Base-by-base conservation (phyloP, 37 sponge, comb jelly and placozoan genomes). In the Diacarnus erythraeanus region DNA sequence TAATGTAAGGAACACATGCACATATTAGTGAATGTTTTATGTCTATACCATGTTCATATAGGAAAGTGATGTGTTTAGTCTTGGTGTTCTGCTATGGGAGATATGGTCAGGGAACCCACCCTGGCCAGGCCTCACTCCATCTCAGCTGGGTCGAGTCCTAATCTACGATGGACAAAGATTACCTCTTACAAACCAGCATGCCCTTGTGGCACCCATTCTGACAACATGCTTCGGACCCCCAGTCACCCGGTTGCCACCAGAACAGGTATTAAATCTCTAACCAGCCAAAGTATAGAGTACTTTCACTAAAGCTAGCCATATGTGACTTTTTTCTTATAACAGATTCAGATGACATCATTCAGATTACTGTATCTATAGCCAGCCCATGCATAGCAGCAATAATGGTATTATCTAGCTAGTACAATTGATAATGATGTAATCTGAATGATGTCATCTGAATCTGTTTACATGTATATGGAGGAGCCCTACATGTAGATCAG, bases 61-160 rank as follows among this genome's bases (percentile, higher is more conserved):
- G 83, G 83, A 54, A n/a, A 44, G 59, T 65, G 83, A 83, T 43
- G 38, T 74, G 37, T 83, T 74, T 68, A 83, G 83, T 67, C 27
- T 83, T 2, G 76, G 83, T 64, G 76, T 75, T 17, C 38, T 83
- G 58, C 65, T 83, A 39, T 83, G 83, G 83, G 83, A 83, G 76
- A 54, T 83, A 27, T 83, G 76, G 76, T 37, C 47, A 1, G 76
- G 41, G 30, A 44, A 27, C 20, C 42, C 27, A 5, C 83, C 83
- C 6, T 83, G 83, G 83, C 67, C 57, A 31, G 83, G 76, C 1
- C 81, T 81, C 42, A 35, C 70, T 8, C 40, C 71, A 10, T 59
- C 60, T 23, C 47, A 72, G 64, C 44, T 81, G 23, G 59, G 71
- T 21, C 29, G 44, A 21, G 72, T 37, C 9, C 35, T 81, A 10